Evolutionary conservation across 2,797 vertebrate genomes (phyloP).

Genomic region (Chiloscyllium punctatum): DNA sequence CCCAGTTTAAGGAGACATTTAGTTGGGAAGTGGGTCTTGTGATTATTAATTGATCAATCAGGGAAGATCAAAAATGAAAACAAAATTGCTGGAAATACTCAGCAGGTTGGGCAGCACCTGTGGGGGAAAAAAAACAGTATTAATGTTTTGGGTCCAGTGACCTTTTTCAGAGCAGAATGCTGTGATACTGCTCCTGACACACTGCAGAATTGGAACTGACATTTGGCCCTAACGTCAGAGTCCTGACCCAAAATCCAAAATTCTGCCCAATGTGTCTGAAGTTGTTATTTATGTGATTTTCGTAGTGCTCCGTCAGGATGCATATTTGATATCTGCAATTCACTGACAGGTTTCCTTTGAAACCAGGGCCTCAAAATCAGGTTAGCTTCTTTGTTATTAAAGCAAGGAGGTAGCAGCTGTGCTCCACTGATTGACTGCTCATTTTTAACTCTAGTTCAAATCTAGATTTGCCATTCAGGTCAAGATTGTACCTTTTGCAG

Average conservation of each 20-base stretch:
- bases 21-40: neutral
- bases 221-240: neutral
- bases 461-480: neutral
- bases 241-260: neutral
- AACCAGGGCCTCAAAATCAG: neutral
- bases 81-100: too few species aligned
- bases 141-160: too few species aligned
- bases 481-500: neutral
- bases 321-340: neutral
- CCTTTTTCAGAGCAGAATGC: too few species aligned
- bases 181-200: neutral
- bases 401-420: neutral
- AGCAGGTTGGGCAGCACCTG: too few species aligned
- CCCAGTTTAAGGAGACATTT: neutral
- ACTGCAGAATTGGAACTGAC: neutral
- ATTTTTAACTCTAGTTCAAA: neutral
- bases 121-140: too few species aligned
- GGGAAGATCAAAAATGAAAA: neutral
- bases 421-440: neutral
- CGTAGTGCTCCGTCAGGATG: neutral
- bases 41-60: neutral
- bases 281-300: neutral
- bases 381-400: neutral
- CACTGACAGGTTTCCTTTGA: too few species aligned
- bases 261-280: neutral